These are phyloP conservation scores for Timema cristinae DNA, from an alignment of 2,888 invertebrate species.

Conservation along the genomic window DNA sequence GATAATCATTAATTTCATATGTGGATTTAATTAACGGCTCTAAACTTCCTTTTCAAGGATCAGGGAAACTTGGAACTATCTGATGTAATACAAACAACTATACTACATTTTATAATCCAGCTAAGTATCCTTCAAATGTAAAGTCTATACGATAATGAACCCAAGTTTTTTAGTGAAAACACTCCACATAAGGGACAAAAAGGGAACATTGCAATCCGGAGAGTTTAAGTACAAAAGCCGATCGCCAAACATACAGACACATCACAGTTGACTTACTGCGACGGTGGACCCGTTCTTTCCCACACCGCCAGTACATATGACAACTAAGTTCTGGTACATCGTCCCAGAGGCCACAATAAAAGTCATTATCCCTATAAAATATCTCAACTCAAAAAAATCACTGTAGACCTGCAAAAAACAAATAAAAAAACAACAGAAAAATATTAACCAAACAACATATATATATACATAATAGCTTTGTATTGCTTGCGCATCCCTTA, in stretches of 20 bases:
- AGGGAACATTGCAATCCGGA: neutral
- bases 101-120: too few species aligned
- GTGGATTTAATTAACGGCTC: too few species aligned
- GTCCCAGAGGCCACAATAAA: slow-evolving; percentile 67
- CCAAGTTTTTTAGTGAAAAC: neutral
- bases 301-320: slow-evolving; percentile 50
- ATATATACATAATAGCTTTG: too few species aligned
- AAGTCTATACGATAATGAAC: neutral
- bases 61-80: too few species aligned
- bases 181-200: neutral
- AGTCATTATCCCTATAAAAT: slow-evolving; percentile 71
- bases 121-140: too few species aligned
- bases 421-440: neutral
- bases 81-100: too few species aligned
- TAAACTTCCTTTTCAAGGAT: too few species aligned
- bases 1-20: too few species aligned
- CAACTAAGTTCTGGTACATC: slow-evolving; percentile 65
- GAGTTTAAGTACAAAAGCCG: neutral
- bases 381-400: slow-evolving; percentile 52
- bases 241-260: neutral
- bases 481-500: too few species aligned
- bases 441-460: too few species aligned
- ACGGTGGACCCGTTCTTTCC: slow-evolving; percentile 99
- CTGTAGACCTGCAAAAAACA: slow-evolving; percentile 27
- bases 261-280: slow-evolving; percentile 70